These are phyloP conservation scores for Piaya cayana DNA, from an alignment of 2,113 vertebrate genomes.

Conservation along the genomic window DNA sequence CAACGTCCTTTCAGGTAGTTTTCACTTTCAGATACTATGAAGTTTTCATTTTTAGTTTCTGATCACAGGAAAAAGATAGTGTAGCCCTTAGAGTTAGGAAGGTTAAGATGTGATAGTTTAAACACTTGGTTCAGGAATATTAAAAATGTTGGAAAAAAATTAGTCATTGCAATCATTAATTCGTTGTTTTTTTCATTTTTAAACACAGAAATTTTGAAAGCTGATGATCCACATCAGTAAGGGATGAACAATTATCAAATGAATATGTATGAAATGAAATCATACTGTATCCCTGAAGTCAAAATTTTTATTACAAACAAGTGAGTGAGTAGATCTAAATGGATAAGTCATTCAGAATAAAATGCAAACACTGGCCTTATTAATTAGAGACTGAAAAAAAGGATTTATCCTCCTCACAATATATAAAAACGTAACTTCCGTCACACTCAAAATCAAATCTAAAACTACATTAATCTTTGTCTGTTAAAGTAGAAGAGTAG, in stretches of 20 bases:
- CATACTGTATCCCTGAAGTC: background rate
- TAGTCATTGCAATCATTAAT: background rate
- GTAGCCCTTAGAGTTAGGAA: background rate
- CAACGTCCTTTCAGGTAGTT: too few species aligned
- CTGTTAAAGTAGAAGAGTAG: background rate
- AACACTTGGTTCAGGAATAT: background rate
- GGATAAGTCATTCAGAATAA: background rate
- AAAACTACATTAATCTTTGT: background rate
- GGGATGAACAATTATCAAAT: background rate
- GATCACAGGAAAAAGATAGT: background rate
- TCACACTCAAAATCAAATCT: background rate
- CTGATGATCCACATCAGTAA: background rate
- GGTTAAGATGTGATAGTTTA: background rate
- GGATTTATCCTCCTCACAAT: background rate
- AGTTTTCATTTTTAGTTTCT: background rate
- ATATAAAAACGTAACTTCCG: background rate
- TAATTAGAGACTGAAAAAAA: background rate
- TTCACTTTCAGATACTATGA: too few species aligned
- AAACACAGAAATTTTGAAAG: background rate
- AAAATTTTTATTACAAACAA: background rate
- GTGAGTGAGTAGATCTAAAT: background rate
- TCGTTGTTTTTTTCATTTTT: background rate
- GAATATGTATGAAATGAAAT: background rate
- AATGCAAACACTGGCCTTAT: background rate
- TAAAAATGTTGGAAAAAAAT: background rate